phyloP scores from a whole-genome alignment of 2,888 invertebrate species.

The Frankliniella fusca region DNA sequence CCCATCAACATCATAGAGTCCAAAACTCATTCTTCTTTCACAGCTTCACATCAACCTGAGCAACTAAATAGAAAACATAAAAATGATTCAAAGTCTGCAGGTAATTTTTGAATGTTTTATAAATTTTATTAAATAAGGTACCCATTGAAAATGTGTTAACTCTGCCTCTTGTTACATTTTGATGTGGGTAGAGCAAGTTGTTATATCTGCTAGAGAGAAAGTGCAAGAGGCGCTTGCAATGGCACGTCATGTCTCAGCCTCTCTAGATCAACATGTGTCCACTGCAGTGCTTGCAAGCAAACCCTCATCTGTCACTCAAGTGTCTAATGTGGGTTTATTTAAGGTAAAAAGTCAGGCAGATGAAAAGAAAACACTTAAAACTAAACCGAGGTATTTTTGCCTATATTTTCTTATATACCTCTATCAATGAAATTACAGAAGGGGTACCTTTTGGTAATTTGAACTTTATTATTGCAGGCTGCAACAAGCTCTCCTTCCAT shows the following conservation, averaged over 20 bases:
- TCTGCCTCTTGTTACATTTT: background rate
- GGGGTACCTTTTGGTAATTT: background rate
- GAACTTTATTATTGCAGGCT: background rate
- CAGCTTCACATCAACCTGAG: no score
- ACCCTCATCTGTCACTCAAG: background rate
- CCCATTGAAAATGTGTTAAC: background rate
- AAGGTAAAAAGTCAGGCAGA: background rate
- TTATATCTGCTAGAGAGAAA: background rate
- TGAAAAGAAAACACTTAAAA: background rate
- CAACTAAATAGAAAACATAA: background rate
- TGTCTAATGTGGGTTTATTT: background rate
- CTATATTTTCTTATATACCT: background rate
- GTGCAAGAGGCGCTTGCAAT: background rate
- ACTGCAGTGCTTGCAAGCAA: background rate
- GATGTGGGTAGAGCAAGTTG: background rate
- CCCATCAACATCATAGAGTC: no score
- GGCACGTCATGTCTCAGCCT: background rate
- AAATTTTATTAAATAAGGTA: background rate
- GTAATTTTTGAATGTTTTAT: background rate
- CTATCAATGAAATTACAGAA: background rate
- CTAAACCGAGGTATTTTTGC: background rate
- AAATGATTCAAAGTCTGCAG: background rate
- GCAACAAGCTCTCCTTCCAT: background rate
- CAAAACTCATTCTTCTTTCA: no score
- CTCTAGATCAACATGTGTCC: background rate